These are phyloP conservation scores for Lepisosteus osseus DNA, from an alignment of 2,113 vertebrate genomes.

Conservation along the genomic window DNA sequence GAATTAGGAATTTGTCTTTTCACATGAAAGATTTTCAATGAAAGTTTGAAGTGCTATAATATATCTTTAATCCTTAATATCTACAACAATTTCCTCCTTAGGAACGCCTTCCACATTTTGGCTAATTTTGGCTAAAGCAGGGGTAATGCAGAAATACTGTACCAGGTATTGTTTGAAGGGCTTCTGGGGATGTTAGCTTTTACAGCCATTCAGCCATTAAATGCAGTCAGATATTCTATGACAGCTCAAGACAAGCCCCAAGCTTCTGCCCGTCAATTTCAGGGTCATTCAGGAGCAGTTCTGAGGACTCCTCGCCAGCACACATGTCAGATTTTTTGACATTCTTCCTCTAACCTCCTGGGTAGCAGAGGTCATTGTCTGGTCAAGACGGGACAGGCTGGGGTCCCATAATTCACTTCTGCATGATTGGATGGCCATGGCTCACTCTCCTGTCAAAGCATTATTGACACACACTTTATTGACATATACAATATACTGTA, in stretches of 20 bases:
- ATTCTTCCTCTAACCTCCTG: neutral
- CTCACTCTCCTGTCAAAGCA: neutral
- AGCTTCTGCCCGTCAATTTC: conserved; percentile 1
- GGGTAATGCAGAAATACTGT: neutral
- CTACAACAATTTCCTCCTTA: no score
- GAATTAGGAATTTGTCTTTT: no score
- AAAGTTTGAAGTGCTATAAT: no score
- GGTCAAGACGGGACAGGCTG: neutral
- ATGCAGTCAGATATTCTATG: neutral
- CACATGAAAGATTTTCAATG: no score
- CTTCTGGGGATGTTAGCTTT: neutral
- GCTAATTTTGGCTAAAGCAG: neutral
- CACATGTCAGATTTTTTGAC: neutral
- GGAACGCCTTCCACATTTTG: no score
- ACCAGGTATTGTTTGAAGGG: conserved; percentile 1
- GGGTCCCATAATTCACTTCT: neutral
- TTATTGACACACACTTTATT: neutral
- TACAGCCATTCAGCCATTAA: conserved; percentile 6
- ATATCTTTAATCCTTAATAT: no score
- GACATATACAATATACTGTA: neutral
- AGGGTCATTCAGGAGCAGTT: neutral
- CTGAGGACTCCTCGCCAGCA: neutral
- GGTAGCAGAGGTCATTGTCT: neutral
- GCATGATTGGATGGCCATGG: neutral
- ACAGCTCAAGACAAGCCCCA: conserved; percentile 2